Conservation (phyloP, 2,113 vertebrate genomes). For the Xenopus tropicalis region DNA sequence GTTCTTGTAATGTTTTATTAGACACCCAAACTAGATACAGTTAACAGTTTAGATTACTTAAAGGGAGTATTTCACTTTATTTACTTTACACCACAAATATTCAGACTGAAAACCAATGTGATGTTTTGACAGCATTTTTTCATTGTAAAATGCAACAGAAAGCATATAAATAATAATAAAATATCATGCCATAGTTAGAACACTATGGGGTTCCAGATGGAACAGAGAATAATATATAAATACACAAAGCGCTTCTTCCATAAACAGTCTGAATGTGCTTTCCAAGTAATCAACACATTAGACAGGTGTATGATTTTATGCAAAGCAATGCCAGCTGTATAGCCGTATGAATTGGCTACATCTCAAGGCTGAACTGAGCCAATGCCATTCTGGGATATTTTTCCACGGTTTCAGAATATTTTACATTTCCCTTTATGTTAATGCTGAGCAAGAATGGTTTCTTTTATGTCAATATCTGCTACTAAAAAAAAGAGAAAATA, state of each 20-base stretch:
- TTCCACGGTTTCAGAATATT: constrained; percentile 6
- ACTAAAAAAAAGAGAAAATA: constrained; percentile 66
- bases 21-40: too few species aligned
- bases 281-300: constrained; percentile 28
- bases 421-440: constrained; percentile 24
- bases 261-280: neutral
- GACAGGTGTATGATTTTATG: constrained; percentile 28
- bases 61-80: too few species aligned
- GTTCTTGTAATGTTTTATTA: too few species aligned
- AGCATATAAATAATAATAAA: too few species aligned
- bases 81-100: too few species aligned
- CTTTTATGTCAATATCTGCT: constrained; percentile 15
- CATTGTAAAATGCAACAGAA: too few species aligned
- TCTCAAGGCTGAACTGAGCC: constrained; percentile 4
- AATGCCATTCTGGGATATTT: constrained; percentile 3
- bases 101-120: too few species aligned
- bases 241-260: neutral
- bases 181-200: neutral
- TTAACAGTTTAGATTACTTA: too few species aligned
- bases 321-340: constrained; percentile 5
- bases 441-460: constrained; percentile 9
- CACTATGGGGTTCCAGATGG: neutral
- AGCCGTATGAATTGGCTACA: constrained; percentile 4
- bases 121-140: too few species aligned
- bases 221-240: constrained; percentile 14